Conservation (phyloP, 1,140 invertebrate genomes). For the Drosophila sproati region DNA sequence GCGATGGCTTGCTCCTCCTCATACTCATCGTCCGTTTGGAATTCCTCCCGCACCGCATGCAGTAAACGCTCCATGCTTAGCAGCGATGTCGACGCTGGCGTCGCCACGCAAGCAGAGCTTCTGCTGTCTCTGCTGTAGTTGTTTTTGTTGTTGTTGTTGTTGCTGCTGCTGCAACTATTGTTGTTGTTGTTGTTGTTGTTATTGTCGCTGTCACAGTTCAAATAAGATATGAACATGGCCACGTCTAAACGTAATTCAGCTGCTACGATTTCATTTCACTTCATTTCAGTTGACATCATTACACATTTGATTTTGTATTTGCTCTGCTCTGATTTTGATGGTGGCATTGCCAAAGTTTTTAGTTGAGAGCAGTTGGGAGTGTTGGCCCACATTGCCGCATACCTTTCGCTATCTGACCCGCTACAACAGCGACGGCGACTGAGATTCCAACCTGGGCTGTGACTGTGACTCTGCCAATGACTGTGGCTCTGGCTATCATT, state of each 20-base stretch:
- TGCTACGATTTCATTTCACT: slow-evolving; percentile 35
- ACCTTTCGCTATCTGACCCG: slow-evolving; percentile 9
- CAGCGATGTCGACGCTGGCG: slow-evolving; percentile 41
- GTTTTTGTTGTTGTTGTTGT: slow-evolving; percentile 8
- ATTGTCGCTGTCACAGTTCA: slow-evolving; percentile 66
- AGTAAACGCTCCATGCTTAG: slow-evolving; percentile 72
- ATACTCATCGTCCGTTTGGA: slow-evolving; percentile 69
- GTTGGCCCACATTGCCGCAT: slow-evolving; percentile 2
- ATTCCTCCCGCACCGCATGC: slow-evolving; percentile 74
- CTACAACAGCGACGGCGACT: slow-evolving; percentile 27
- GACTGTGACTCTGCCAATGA: background rate
- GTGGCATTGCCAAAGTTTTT: background rate
- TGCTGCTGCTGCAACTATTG: slow-evolving; percentile 7
- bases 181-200: slow-evolving; percentile 27
- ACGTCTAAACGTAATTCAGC: slow-evolving; percentile 1
- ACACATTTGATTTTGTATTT: slow-evolving; percentile 39
- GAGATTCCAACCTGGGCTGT: slow-evolving; percentile 30
- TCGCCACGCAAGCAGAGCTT: slow-evolving; percentile 25
- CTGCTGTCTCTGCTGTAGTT: slow-evolving; percentile 13
- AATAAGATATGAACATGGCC: slow-evolving; percentile 82
- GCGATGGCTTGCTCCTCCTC: slow-evolving; percentile 36
- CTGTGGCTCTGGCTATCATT: slow-evolving; percentile 43
- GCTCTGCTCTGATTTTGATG: slow-evolving; percentile 14
- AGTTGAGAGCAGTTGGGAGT: background rate
- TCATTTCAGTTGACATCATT: slow-evolving; percentile 65